phyloP scores from a whole-genome alignment of 2,888 invertebrate genomes.

The Eupeodes luniger region DNA sequence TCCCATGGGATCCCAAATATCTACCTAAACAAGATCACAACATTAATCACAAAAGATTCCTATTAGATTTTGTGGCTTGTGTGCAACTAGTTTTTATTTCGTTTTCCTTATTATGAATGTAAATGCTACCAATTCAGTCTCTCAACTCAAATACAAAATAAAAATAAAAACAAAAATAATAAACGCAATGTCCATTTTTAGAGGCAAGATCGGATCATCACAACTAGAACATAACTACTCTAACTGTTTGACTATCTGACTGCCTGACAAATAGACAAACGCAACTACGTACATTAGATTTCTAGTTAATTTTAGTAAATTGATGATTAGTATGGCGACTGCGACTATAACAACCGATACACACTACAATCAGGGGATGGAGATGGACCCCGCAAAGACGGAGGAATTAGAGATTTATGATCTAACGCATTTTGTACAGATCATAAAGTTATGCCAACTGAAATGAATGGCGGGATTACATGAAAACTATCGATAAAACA shows the following conservation, averaged over 20 bases:
- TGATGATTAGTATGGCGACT: neutral
- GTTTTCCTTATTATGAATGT: neutral
- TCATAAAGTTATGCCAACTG: neutral
- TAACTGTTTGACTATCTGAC: neutral
- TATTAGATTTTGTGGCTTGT: slow-evolving; percentile 2
- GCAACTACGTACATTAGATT: slow-evolving; percentile 2
- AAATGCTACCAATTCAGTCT: neutral
- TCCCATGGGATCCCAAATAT: neutral
- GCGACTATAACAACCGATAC: slow-evolving; percentile 19
- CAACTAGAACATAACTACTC: slow-evolving; percentile 24
- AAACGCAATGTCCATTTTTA: slow-evolving; percentile 4
- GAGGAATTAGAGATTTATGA: neutral
- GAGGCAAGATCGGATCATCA: slow-evolving; percentile 6
- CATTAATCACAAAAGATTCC: neutral
- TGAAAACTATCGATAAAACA: neutral
- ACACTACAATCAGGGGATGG: neutral
- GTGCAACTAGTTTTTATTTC: slow-evolving; percentile 9
- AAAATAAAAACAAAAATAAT: slow-evolving; percentile 2
- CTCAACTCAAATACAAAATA: neutral
- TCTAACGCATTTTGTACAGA: neutral
- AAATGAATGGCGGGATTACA: neutral
- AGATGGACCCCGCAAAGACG: slow-evolving; percentile 28
- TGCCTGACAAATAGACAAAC: neutral
- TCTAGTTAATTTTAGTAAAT: slow-evolving; percentile 37
- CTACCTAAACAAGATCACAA: neutral